Evolutionary conservation across 53 echinoderm and acorn worm species (phyloP), one percentile per base, ranked within the genome.

Genomic region (Crossaster papposus): DNA sequence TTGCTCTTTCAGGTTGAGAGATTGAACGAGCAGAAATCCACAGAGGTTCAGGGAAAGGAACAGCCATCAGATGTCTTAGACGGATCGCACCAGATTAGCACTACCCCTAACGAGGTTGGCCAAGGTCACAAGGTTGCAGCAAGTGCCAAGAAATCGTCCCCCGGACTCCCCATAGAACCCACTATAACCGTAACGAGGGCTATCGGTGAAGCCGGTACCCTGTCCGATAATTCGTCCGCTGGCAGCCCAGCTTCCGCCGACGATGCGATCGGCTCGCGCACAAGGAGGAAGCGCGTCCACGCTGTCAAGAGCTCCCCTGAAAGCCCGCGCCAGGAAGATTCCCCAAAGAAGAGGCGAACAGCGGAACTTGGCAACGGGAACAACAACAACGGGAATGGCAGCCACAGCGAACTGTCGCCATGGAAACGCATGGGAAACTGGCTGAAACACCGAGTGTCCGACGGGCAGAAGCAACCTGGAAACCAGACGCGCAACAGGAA

Each of bases 381-480:
- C 62, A 87, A 87, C 17, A 83, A 74, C 36, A 58, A 63, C 55
- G 54, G 30, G 3, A 72, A 51, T 20, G 24, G 18, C 53, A 44
- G 30, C 18, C 38, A 71, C 17, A 29, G 31, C 53, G 54, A 84
- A 15, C 71, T 18, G 84, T 72, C 84, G 26, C 84, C 84, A 29
- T 72, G 44, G 84, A 84, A 84, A 72, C 84, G 84, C 33, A 72
- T 84, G 24, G 84, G 71, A 71, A 72, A 51, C 24, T 84, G 84
- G 84, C 52, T 84, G 72, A 84, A 84, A 65, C 84, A 31, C 50
- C 44, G 20, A 70, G 72, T 70, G 71, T 83, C 52, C 15, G 71
- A 72, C 9, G 73, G 51, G 3, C 51, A 72, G 50, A 22, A 63
- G 20, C 58, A 33, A 34, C 35, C 2, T 74, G 14, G 15, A 18